These are phyloP conservation scores for Orius laevigatus DNA, from an alignment of 1,140 invertebrate species.

Conservation along the genomic window DNA sequence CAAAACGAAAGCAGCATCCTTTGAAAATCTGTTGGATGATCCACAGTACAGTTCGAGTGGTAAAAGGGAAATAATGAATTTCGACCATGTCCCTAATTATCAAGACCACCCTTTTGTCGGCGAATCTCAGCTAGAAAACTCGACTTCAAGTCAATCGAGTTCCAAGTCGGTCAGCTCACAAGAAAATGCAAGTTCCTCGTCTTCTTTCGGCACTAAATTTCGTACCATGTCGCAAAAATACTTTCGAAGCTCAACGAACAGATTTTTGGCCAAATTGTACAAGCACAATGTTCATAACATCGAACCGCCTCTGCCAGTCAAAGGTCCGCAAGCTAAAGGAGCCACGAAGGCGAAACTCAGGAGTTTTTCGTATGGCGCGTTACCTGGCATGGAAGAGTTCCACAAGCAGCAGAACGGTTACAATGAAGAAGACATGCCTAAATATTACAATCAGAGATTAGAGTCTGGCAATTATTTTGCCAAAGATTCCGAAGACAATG, in stretches of 20 bases:
- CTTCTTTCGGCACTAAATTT: conserved; percentile 47
- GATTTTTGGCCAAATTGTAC: conserved; percentile 49
- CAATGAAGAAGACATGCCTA: conserved; percentile 25
- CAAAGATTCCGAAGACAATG: conserved; percentile 38
- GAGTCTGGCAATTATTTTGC: conserved; percentile 2
- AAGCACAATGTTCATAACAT: conserved; percentile 26
- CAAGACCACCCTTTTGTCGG: neutral
- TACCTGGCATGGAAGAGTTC: conserved; percentile 54
- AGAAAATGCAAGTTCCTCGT: conserved; percentile 12
- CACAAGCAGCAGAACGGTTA: conserved; percentile 42
- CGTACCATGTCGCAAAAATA: conserved; percentile 49
- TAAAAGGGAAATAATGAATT: neutral
- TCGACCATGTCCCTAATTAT: too few relatives aligned
- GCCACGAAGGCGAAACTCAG: conserved; percentile 38
- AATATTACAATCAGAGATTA: conserved; percentile 6
- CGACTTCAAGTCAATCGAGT: neutral
- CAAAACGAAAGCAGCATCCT: conserved; percentile 11
- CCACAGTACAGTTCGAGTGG: neutral
- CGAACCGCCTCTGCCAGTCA: conserved; percentile 27
- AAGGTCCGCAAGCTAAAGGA: conserved; percentile 29
- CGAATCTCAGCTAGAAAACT: conserved; percentile 1
- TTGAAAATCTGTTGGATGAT: conserved; percentile 13
- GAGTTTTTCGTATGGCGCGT: conserved; percentile 56
- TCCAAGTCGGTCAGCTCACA: too few relatives aligned
- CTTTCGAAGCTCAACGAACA: conserved; percentile 47